Evolutionary conservation across 2,888 invertebrate species (phyloP).

Genomic region (Sinopyrophorus schimmeli): DNA sequence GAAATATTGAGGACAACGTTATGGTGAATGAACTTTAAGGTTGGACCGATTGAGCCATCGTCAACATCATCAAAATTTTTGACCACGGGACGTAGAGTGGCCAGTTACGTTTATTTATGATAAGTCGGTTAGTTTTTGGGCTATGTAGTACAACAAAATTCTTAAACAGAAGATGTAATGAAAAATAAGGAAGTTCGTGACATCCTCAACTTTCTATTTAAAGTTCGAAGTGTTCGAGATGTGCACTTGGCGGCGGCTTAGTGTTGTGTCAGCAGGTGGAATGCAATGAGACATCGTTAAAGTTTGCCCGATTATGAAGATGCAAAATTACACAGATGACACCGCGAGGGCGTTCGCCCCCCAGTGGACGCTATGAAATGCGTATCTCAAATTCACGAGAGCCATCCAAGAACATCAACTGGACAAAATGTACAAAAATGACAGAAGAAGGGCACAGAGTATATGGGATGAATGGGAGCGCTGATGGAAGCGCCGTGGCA

Average conservation of each 20-base stretch:
- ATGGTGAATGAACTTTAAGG: slow-evolving; percentile 37
- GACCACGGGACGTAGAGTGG: slow-evolving; percentile 44
- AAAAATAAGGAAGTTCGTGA: slow-evolving; percentile 36
- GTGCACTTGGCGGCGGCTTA: slow-evolving; percentile 42
- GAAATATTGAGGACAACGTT: slow-evolving; percentile 21
- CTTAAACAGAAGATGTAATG: slow-evolving; percentile 39
- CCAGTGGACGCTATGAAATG: slow-evolving; percentile 65
- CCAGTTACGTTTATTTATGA: slow-evolving; percentile 31
- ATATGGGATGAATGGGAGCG: slow-evolving; percentile 73
- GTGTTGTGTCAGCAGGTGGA: slow-evolving; percentile 53
- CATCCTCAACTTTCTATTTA: slow-evolving; percentile 36
- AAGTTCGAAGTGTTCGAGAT: slow-evolving; percentile 42
- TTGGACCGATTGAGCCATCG: slow-evolving; percentile 49
- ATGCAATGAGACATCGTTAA: slow-evolving; percentile 45
- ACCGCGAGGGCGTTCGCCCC: slow-evolving; percentile 54
- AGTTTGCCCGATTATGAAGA: slow-evolving; percentile 54
- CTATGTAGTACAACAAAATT: slow-evolving; percentile 12
- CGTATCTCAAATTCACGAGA: slow-evolving; percentile 60
- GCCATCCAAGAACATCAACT: slow-evolving; percentile 66
- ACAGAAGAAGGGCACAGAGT: slow-evolving; percentile 69
- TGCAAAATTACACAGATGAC: slow-evolving; percentile 58
- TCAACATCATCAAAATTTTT: slow-evolving; percentile 53
- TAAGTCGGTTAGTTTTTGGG: slow-evolving; percentile 40
- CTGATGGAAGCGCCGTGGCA: slow-evolving; percentile 62
- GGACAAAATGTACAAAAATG: slow-evolving; percentile 73